Percentiles rank a stretch among this genome's conserved stretches.
phyloP scores from a whole-genome alignment of 2,797 vertebrate genomes.

The Schizopygopsis malacanthus region DNA sequence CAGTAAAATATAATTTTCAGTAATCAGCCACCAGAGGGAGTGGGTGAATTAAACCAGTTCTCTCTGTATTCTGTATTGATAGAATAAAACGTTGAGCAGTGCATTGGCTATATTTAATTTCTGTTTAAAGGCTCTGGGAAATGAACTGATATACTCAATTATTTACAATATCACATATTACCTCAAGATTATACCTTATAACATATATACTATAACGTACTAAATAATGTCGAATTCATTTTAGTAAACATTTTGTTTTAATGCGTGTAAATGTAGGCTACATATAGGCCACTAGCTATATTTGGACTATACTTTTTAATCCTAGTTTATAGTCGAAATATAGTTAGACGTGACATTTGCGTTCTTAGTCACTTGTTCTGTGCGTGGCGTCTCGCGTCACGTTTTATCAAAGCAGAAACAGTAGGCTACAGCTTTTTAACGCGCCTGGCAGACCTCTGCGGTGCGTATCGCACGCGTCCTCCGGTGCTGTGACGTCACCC shows the following conservation, averaged over 20 bases:
- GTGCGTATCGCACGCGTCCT: background rate
- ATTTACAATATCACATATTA: background rate
- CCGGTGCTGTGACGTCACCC: constrained; percentile 52
- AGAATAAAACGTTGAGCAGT: background rate
- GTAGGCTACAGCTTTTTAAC: background rate
- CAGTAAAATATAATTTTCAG: background rate
- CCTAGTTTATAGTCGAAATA: background rate
- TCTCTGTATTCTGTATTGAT: background rate
- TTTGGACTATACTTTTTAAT: background rate
- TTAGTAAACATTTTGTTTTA: background rate
- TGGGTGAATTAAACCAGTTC: background rate
- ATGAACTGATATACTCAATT: background rate
- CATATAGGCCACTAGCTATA: background rate
- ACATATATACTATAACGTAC: background rate
- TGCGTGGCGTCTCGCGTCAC: background rate
- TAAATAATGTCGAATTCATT: background rate
- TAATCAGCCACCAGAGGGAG: constrained; percentile 33
- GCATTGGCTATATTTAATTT: background rate
- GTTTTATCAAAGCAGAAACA: background rate
- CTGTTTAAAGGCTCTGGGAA: background rate
- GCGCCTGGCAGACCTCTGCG: too few relatives aligned
- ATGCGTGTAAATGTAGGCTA: background rate
- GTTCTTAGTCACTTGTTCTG: background rate
- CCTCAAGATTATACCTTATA: background rate
- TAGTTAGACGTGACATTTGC: background rate